phyloP scores from a whole-genome alignment of 2,113 vertebrate species.

The Chitala chitala region DNA sequence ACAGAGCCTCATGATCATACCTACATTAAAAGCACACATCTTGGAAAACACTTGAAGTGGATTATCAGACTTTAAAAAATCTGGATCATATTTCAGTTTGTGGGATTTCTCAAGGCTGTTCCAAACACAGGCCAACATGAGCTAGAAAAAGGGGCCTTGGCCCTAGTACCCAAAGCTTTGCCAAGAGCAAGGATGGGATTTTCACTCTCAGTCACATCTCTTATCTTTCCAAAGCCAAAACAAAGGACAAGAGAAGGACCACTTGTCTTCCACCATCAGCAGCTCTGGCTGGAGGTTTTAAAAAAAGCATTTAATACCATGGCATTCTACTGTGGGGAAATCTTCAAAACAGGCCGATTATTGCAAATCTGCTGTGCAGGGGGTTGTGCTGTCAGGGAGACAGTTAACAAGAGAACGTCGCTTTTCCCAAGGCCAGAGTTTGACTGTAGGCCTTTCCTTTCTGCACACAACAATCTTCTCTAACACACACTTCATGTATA shows the following conservation, averaged over 20 bases:
- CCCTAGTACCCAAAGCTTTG: neutral
- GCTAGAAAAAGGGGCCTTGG: neutral
- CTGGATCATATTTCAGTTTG: neutral
- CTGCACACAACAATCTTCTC: too few relatives aligned
- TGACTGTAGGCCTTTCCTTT: too few relatives aligned
- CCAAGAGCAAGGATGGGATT: neutral
- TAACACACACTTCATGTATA: too few relatives aligned
- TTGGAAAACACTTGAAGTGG: neutral
- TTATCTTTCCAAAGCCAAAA: constrained; percentile 19
- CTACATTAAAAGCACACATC: neutral
- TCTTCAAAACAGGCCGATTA: constrained; percentile 1
- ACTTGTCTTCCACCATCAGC: constrained; percentile 13
- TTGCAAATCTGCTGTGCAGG: neutral
- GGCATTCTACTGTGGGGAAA: constrained; percentile 5
- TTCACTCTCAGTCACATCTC: constrained; percentile 10
- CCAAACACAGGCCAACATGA: neutral
- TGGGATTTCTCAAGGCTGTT: neutral
- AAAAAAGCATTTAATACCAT: constrained; percentile 18
- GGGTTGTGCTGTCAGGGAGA: constrained; percentile 12
- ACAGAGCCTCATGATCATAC: neutral
- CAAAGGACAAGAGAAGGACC: constrained; percentile 19
- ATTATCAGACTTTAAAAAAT: constrained; percentile 9
- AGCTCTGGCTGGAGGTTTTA: constrained; percentile 14
- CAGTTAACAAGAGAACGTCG: neutral
- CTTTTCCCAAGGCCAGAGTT: too few relatives aligned